A percentile compares a stretch with the other conserved stretches of the same genome.
Conservation (phyloP, 2,797 vertebrate species). For the Clamator glandarius region DNA sequence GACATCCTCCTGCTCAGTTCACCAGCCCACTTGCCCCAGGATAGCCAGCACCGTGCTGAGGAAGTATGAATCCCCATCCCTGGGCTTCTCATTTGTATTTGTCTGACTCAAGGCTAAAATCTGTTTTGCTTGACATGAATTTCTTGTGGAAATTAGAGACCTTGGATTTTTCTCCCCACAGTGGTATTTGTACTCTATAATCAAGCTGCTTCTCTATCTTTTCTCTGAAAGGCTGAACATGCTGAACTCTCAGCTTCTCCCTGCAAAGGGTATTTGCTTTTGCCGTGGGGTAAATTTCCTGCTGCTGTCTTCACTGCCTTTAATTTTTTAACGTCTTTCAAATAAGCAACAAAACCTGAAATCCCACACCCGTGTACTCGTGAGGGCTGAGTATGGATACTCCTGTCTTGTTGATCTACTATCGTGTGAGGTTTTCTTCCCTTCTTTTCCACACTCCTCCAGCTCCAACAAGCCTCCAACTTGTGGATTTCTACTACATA, state of each 20-base stretch:
- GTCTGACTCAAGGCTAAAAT: neutral
- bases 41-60: neutral
- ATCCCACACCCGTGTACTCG: neutral
- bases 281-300: neutral
- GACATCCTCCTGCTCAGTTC: rapidly evolving
- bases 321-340: neutral
- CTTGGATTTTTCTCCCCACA: neutral
- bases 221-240: conserved; percentile 1
- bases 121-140: neutral
- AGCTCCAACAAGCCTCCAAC: neutral
- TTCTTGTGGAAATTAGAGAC: conserved; percentile 28
- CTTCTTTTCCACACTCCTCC: neutral
- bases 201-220: conserved; percentile 13
- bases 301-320: neutral
- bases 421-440: neutral
- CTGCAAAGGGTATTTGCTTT: neutral
- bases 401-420: neutral
- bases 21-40: neutral
- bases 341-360: neutral
- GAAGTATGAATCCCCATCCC: neutral
- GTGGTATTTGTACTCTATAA: conserved; percentile 1
- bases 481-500: neutral
- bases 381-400: neutral
- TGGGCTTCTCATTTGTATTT: neutral
- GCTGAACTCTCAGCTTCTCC: neutral